A percentile compares a stretch with the other conserved stretches of the same genome.
These are phyloP conservation scores for Pachymerium ferrugineum DNA, from an alignment of 2,888 invertebrate genomes.

Conservation along the genomic window DNA sequence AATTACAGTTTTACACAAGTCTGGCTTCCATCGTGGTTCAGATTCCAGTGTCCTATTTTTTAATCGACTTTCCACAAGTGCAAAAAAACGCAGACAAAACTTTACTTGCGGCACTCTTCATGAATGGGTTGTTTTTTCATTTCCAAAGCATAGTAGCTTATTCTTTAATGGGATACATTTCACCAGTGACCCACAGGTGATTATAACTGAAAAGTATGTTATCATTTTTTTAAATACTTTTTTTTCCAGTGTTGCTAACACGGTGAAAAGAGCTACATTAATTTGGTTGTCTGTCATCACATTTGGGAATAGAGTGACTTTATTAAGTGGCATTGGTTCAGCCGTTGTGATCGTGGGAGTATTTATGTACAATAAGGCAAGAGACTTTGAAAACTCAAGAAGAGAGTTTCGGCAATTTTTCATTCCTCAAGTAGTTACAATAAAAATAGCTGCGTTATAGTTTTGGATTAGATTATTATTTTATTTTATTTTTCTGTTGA, in stretches of 20 bases:
- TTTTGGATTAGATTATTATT: not conserved
- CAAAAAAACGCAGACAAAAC: conserved; percentile 50
- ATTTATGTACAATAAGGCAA: conserved; percentile 66
- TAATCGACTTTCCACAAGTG: conserved; percentile 58
- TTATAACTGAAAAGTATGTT: conserved; percentile 41
- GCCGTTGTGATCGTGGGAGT: conserved; percentile 65
- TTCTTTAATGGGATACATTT: conserved; percentile 71
- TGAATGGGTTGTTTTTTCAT: conserved; percentile 71
- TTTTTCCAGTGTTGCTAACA: conserved; percentile 65
- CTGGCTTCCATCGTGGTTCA: conserved; percentile 66
- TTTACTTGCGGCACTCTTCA: conserved; percentile 55
- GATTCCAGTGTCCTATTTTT: conserved; percentile 62
- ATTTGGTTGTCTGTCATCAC: conserved; percentile 70
- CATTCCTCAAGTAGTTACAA: not conserved
- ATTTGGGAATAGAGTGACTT: conserved; percentile 68
- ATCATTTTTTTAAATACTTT: conserved; percentile 20
- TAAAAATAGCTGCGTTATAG: not conserved
- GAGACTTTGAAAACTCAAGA: conserved; percentile 45
- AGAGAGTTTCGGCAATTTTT: too few relatives aligned
- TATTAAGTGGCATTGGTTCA: conserved; percentile 66
- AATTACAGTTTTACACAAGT: conserved; percentile 72
- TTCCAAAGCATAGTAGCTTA: conserved; percentile 74
- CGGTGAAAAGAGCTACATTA: conserved; percentile 68
- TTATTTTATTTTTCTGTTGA: not conserved
- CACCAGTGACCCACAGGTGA: conserved; percentile 74